Base-by-base conservation (phyloP, 2,888 invertebrate species). In the Diarsia rubi region DNA sequence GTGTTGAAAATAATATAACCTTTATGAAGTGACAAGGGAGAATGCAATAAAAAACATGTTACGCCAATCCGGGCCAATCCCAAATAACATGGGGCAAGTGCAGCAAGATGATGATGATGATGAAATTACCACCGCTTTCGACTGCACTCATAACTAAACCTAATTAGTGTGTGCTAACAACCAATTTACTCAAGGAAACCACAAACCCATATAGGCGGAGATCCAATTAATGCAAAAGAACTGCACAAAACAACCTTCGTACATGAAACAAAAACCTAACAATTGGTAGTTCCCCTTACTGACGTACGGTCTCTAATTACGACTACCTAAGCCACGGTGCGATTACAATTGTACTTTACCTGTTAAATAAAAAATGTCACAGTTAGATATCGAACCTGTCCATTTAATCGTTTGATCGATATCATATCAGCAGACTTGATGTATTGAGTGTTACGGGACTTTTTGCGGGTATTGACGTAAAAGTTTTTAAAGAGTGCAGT, bases 361-460 rank as follows among this genome's bases (percentile, higher is more conserved):
- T 67, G 37, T 9, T 1, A 12, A 21, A 66, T 60, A 44, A 47
- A 54, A 47, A 82, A 44, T 68, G 44, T 78, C 44, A 31, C 21
- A 47, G 42, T 27, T 27, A 31, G 21, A 42, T 27, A 84, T 77
- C 42, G 24, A 47, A 45, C 19, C 27, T 62, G n/a, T 72, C 47
- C 24, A 4, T 60, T 52, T 31, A 79, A 71, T 80, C 66, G 37
- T 45, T 65, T 27, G 67, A 79, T 80, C 73, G 16, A 3, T 83
- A 79, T 80, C 84, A 54, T 31, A 84, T 70, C 83, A 64, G 66
- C 59, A 54, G 12, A 62, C 42, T 54, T 52, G 65, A 60, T 44
- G 37, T 0, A 31, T 57, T 3, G 42, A 69, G 78, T 78, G 59
- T 16, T 60, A 67, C 37, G 84, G 84, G 84, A 84, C 81, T 80